Conservation (phyloP, 2,113 vertebrate species). For the Macrotis lagotis region DNA sequence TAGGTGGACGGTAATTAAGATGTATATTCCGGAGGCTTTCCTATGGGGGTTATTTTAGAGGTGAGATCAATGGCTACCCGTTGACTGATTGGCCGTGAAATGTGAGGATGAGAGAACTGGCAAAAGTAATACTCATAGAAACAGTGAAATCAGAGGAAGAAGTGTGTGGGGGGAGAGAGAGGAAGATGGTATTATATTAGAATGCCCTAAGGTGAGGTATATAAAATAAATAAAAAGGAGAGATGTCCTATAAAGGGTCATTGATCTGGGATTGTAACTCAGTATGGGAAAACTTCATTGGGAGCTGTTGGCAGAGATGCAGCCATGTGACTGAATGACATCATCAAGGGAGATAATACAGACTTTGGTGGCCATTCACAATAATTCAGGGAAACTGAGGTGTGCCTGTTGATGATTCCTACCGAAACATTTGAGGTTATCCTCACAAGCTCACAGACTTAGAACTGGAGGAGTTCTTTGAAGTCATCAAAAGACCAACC, state of each 20-base stretch:
- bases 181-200: neutral
- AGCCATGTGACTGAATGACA: neutral
- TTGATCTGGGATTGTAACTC: neutral
- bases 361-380: neutral
- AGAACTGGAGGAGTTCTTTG: neutral
- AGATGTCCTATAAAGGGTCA: neutral
- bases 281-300: neutral
- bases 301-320: neutral
- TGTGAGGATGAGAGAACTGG: neutral
- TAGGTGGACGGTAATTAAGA: neutral
- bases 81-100: neutral
- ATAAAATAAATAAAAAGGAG: neutral
- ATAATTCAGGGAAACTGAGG: neutral
- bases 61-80: neutral
- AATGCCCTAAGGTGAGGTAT: neutral
- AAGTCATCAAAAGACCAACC: neutral
- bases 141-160: neutral
- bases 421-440: neutral
- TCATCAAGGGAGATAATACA: neutral
- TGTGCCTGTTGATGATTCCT: neutral
- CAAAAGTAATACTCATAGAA: neutral
- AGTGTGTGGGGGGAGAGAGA: neutral
- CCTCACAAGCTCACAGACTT: neutral
- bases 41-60: neutral
- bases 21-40: neutral